phyloP scores from a whole-genome alignment of 2,797 vertebrate species.

The Pseudochirops corinnae region DNA sequence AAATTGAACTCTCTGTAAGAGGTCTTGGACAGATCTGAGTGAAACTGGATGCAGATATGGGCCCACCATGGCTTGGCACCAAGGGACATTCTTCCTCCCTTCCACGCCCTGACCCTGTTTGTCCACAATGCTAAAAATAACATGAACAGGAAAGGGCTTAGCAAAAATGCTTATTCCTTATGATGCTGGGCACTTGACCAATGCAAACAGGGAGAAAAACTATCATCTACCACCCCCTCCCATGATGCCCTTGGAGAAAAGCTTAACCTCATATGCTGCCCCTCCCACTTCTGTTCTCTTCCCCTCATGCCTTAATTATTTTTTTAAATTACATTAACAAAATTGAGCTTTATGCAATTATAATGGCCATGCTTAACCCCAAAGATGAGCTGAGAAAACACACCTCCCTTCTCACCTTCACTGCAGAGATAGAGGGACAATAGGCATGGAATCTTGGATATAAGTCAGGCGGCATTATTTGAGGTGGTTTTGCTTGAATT shows the following conservation, averaged over 20 bases:
- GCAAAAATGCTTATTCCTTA: constrained; percentile 14
- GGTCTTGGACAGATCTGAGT: neutral
- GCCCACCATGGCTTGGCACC: neutral
- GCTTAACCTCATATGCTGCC: neutral
- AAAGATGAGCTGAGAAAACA: neutral
- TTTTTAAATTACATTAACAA: neutral
- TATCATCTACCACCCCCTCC: neutral
- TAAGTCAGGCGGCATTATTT: neutral
- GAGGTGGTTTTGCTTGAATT: neutral
- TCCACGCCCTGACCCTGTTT: neutral
- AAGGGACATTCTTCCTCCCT: neutral
- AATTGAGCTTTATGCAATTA: neutral
- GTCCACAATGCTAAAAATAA: constrained; percentile 1
- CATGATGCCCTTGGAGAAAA: neutral
- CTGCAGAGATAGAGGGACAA: neutral
- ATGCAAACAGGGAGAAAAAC: neutral
- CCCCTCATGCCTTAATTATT: neutral
- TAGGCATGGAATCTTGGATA: neutral
- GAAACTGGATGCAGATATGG: neutral
- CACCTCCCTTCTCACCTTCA: neutral
- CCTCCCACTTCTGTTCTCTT: constrained; percentile 6
- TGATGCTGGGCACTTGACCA: constrained; percentile 3
- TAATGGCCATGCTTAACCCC: neutral
- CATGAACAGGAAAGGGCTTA: constrained; percentile 1
- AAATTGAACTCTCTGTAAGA: neutral